Percentiles rank a stretch among this genome's conserved stretches.
These are phyloP conservation scores for Nephrotoma flavescens DNA, from an alignment of 2,888 invertebrate species.

Conservation along the genomic window DNA sequence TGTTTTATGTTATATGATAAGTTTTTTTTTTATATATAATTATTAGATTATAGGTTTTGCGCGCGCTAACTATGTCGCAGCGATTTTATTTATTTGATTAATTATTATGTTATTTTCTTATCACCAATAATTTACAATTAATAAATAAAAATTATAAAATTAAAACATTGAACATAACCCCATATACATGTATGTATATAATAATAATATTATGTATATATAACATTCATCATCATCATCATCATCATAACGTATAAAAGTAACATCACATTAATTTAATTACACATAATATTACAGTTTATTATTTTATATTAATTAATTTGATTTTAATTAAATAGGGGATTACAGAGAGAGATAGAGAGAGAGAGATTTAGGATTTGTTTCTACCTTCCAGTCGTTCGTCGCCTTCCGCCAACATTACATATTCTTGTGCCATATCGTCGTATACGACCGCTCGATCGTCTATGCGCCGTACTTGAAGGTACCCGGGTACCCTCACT, in stretches of 20 bases:
- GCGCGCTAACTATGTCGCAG: not conserved
- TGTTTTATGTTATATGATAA: not conserved
- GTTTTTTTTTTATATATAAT: not conserved
- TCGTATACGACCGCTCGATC: slow-evolving; percentile 28
- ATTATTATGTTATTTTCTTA: not conserved
- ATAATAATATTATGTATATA: not conserved
- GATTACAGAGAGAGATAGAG: not conserved
- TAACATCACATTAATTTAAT: not conserved
- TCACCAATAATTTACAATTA: not conserved
- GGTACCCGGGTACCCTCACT: slow-evolving; percentile 25
- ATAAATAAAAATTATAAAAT: not conserved
- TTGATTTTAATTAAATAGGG: not conserved
- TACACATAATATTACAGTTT: not conserved
- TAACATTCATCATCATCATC: not conserved
- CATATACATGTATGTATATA: not conserved
- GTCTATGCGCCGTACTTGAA: slow-evolving; percentile 18
- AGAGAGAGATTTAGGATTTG: not conserved
- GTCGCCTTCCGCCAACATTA: slow-evolving; percentile 28
- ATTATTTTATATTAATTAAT: not conserved
- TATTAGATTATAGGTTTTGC: not conserved
- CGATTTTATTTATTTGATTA: not conserved
- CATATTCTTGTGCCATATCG: slow-evolving; percentile 29
- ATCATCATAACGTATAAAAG: not conserved
- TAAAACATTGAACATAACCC: not conserved
- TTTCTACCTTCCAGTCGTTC: slow-evolving; percentile 32